Evolutionary conservation across 2,797 vertebrate species (phyloP).

Genomic region (Astyanax mexicanus): DNA sequence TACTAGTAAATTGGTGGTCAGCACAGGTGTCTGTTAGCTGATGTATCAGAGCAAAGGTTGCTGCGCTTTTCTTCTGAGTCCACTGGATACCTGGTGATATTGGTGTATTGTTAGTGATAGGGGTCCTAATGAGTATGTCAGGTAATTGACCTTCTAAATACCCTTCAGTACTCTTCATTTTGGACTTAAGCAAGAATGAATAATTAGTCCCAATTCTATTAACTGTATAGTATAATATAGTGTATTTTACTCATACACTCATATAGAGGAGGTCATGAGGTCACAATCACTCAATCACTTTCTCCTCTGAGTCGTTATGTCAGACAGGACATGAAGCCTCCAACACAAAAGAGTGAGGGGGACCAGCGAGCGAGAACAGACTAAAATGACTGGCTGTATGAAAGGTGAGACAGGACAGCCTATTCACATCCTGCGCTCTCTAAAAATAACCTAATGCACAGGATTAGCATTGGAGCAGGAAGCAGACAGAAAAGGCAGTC

Average conservation of each 20-base stretch:
- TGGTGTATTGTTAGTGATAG: too few relatives aligned
- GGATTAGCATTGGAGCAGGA: conserved; percentile 77
- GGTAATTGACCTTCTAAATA: too few relatives aligned
- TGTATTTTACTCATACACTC: not conserved
- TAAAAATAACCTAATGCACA: conserved; percentile 84
- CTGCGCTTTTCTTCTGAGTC: too few relatives aligned
- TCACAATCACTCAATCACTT: not conserved
- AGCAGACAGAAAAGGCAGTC: conserved; percentile 77
- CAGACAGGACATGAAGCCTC: conserved; percentile 20
- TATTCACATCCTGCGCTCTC: conserved; percentile 80
- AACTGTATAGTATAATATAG: too few relatives aligned
- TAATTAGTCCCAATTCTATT: too few relatives aligned
- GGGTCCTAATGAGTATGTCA: too few relatives aligned
- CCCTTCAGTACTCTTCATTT: too few relatives aligned
- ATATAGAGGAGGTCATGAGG: not conserved
- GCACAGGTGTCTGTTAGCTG: too few relatives aligned
- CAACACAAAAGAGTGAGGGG: conserved; percentile 36
- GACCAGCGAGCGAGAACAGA: conserved; percentile 59
- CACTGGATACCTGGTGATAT: too few relatives aligned
- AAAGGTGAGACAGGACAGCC: conserved; percentile 81
- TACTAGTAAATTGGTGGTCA: too few relatives aligned
- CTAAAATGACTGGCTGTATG: conserved; percentile 80
- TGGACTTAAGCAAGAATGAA: too few relatives aligned
- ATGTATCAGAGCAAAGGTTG: too few relatives aligned
- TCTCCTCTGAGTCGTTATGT: conserved; percentile 14